Percentiles rank a stretch among this genome's conserved stretches.
Evolutionary conservation across 2,888 invertebrate genomes (phyloP).

Genomic region (Chymomyza procnemis): DNA sequence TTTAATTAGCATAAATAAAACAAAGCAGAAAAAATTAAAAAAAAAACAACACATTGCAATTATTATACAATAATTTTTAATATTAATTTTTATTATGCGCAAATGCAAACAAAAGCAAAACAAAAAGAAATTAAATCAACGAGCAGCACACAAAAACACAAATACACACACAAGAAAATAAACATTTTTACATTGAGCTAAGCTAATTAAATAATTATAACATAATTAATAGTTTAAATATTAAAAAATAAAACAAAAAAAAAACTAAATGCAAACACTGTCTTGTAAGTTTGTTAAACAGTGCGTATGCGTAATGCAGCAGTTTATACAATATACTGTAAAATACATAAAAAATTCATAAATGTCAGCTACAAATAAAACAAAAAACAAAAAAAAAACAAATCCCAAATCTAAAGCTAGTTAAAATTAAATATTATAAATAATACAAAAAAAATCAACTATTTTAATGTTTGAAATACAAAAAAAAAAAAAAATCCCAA

Average conservation of each 20-base stretch:
- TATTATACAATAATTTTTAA: constrained; percentile 75
- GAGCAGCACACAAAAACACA: constrained; percentile 29
- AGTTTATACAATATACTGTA: neutral
- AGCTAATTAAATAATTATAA: constrained; percentile 57
- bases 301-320: constrained; percentile 4
- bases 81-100: constrained; percentile 61
- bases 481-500: constrained; percentile 41
- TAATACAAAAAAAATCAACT: constrained; percentile 53
- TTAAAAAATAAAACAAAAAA: constrained; percentile 26
- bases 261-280: constrained; percentile 5
- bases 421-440: constrained; percentile 67
- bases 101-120: constrained; percentile 40
- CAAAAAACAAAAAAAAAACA: constrained; percentile 32
- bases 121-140: constrained; percentile 5
- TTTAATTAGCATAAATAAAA: constrained; percentile 68
- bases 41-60: constrained; percentile 62
- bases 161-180: constrained; percentile 34
- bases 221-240: constrained; percentile 20
- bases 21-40: constrained; percentile 34
- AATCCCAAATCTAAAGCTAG: constrained; percentile 66
- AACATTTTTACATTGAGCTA: constrained; percentile 70
- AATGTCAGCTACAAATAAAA: constrained; percentile 60
- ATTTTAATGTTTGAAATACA: constrained; percentile 75
- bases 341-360: constrained; percentile 9
- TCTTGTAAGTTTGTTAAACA: constrained; percentile 1